Evolutionary conservation across 2,113 vertebrate species (phyloP).

Genomic region (Mystacornis crossleyi): DNA sequence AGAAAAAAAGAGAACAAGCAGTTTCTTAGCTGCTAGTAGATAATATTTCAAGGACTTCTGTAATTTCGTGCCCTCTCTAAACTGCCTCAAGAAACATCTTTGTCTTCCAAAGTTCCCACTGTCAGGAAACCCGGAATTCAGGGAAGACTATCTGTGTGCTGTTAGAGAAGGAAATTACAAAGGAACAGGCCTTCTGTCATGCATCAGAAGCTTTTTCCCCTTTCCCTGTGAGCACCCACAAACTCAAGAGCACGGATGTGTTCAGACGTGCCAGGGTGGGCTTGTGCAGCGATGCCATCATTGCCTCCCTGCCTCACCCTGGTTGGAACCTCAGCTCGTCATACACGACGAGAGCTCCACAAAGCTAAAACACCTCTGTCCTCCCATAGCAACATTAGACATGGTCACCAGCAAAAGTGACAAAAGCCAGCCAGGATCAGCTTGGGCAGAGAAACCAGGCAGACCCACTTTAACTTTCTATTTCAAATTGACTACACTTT

Average conservation of each 20-base stretch:
- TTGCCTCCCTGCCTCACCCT: neutral
- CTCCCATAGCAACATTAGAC: neutral
- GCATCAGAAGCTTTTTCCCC: neutral
- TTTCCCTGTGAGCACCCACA: neutral
- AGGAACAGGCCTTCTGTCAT: neutral
- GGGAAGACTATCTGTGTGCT: neutral
- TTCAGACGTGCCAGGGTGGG: neutral
- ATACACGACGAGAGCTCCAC: accelerated
- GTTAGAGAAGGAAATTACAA: neutral
- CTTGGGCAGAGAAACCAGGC: neutral
- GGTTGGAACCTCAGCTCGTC: accelerated
- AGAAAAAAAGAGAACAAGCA: neutral
- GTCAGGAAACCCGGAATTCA: neutral
- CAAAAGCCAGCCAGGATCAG: neutral
- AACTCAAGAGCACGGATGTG: neutral
- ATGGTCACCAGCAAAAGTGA: neutral
- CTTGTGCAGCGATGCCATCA: neutral
- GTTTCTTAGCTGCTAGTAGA: neutral
- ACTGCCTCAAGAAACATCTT: neutral
- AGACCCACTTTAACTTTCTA: neutral
- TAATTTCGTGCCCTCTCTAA: neutral
- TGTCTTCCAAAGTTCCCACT: neutral
- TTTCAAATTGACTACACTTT: neutral
- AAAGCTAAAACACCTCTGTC: neutral
- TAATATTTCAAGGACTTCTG: neutral